Percentiles rank a stretch among this genome's conserved stretches.
These are phyloP conservation scores for Paramuricea clavata DNA, from an alignment of 92 coral and sea anemone species.

Conservation along the genomic window DNA sequence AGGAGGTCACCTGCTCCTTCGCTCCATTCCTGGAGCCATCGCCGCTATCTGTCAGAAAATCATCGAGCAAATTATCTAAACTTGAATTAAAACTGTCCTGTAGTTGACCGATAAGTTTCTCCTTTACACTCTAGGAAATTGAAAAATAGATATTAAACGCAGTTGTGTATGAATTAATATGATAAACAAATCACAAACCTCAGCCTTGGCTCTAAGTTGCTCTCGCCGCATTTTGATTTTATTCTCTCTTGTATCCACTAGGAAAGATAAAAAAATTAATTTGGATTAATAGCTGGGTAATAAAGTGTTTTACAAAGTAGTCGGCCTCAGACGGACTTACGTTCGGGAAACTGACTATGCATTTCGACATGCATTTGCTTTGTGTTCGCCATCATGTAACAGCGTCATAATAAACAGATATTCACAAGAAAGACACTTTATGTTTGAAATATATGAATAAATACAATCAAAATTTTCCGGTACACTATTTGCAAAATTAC, in stretches of 20 bases:
- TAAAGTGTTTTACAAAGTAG: neutral
- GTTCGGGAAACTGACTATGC: slow-evolving; percentile 20
- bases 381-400: neutral
- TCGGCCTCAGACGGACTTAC: neutral
- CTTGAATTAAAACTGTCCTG: slow-evolving; percentile 26
- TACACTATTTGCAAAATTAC: neutral
- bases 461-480: slow-evolving; percentile 29
- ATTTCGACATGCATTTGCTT: no score
- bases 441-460: slow-evolving; percentile 10
- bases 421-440: neutral
- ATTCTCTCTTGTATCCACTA: slow-evolving; percentile 6
- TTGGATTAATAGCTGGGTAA: neutral
- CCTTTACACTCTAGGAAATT: slow-evolving; percentile 18
- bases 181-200: neutral
- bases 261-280: neutral
- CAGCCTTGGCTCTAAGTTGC: slow-evolving; percentile 29
- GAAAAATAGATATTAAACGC: neutral
- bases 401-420: neutral
- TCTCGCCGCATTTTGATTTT: slow-evolving; percentile 19
- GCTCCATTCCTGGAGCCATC: neutral
- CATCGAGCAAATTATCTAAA: slow-evolving; percentile 34
- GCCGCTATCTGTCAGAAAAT: slow-evolving; percentile 9
- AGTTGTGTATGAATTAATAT: neutral
- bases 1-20: neutral
- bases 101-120: slow-evolving; percentile 39